Percentiles rank a stretch among this genome's conserved stretches.
These are phyloP conservation scores for Triops longicaudatus DNA, from an alignment of 1,140 invertebrate genomes.

Conservation along the genomic window DNA sequence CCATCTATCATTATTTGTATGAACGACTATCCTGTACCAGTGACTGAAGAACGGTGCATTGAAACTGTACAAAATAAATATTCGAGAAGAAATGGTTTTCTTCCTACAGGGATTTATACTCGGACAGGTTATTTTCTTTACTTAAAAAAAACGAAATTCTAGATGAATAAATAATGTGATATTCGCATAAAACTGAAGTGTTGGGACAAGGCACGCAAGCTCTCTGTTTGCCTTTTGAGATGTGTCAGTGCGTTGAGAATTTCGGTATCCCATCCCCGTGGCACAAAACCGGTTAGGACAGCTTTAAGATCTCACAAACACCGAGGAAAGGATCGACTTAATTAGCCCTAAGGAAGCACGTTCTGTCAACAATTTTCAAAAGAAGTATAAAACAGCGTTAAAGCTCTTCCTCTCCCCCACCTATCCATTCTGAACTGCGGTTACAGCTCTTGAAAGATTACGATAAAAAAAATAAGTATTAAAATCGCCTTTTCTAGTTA, in stretches of 20 bases:
- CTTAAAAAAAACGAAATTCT: background rate
- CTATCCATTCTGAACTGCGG: background rate
- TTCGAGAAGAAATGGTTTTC: too few species aligned
- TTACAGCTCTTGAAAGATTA: too few species aligned
- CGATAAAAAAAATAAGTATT: too few species aligned
- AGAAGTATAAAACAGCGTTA: background rate
- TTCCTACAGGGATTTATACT: background rate
- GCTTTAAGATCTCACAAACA: background rate
- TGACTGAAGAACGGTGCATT: background rate
- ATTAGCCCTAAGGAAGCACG: conserved; percentile 1
- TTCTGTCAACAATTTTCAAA: conserved; percentile 1
- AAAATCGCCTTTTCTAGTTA: too few species aligned
- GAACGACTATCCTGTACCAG: background rate
- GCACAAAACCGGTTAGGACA: background rate
- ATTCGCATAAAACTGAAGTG: background rate
- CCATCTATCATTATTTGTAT: background rate
- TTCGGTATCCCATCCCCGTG: background rate
- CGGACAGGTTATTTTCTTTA: background rate
- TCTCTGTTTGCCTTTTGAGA: background rate
- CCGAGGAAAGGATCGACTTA: background rate
- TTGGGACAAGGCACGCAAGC: background rate
- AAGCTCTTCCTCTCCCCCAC: background rate
- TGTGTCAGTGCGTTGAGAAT: background rate
- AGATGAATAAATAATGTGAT: background rate
- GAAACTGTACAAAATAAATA: too few species aligned